Base-by-base conservation (phyloP, 2,888 invertebrate species). In the Cylloceria caligata region DNA sequence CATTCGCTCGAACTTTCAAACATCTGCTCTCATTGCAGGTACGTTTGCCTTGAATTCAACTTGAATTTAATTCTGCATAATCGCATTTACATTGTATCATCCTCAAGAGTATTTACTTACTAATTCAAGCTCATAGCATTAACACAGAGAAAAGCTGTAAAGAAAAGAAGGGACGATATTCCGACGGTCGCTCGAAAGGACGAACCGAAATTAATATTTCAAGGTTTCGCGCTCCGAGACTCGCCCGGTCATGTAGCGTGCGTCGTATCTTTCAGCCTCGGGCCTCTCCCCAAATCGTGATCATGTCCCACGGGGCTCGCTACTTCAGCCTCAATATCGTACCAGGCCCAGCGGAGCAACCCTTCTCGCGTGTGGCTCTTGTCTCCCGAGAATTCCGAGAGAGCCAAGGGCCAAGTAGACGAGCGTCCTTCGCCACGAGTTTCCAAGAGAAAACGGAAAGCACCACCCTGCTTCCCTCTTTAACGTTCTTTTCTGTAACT, bases 161-260 rank as follows among this genome's bases (percentile, higher is more conserved):
- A 47, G 49, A 49, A 19, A 21, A 7, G 42, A 47, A 39, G 39
- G 27, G 47, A 30, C 27, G 11, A 45, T 64, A 64, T 67, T 67
- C 47, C 19, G 30, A 47, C 30, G 47, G 47, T 27, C 30, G 47
- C 27, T 57, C 19, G 5, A 42, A 71, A 60, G 57, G 71, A 45
- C 71, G 13, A 47, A 19, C 19, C 9, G 11, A 72, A 72, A 72
- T 72, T 42, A 60, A 72, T 72, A 60, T 72, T 72, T 60, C 45
- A 60, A 30, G 45, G 45, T 45, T 72, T 45, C 45, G 24, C 11
- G 71, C 34, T 68, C 52, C 16, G 45, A 16, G n/a, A n/a, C 16
- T 11, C 5, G n/a, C n/a, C n/a, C n/a, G 45, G n/a, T n/a, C 45
- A n/a, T 16, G 45, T 45, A 45, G 49, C 19, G 49, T 21, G 19